Conservation (phyloP, 1,140 invertebrate genomes). For the Brachystomella parvula region DNA sequence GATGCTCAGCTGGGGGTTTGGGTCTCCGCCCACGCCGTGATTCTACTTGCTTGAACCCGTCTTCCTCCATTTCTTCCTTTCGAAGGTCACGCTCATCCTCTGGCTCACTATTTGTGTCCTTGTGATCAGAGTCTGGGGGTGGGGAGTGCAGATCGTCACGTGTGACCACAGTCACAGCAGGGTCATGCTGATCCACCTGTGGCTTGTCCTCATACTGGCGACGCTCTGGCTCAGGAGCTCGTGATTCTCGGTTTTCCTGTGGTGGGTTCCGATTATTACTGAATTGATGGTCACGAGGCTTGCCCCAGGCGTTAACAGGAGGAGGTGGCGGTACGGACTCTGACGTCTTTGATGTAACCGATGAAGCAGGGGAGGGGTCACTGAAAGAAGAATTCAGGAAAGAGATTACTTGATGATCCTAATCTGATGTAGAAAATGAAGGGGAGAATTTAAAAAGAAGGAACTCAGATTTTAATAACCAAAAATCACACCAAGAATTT, state of each 20-base stretch:
- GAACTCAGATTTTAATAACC: background rate
- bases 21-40: background rate
- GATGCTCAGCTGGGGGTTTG: no score
- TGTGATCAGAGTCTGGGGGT: conserved; percentile 20
- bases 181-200: background rate
- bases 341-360: background rate
- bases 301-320: conserved; percentile 3
- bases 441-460: background rate
- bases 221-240: background rate
- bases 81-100: conserved; percentile 30
- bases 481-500: background rate
- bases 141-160: conserved; percentile 10
- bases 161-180: background rate
- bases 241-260: background rate
- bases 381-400: background rate
- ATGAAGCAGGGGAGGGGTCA: background rate
- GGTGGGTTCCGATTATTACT: background rate
- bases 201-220: conserved; percentile 8
- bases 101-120: conserved; percentile 33
- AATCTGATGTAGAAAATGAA: conserved; percentile 2
- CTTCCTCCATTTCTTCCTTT: background rate
- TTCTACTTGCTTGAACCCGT: background rate
- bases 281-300: background rate
- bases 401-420: background rate
- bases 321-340: background rate